Evolutionary conservation across 2,888 invertebrate species (phyloP), one percentile per base, ranked within the genome.

Genomic region (Patella ulyssiponensis): DNA sequence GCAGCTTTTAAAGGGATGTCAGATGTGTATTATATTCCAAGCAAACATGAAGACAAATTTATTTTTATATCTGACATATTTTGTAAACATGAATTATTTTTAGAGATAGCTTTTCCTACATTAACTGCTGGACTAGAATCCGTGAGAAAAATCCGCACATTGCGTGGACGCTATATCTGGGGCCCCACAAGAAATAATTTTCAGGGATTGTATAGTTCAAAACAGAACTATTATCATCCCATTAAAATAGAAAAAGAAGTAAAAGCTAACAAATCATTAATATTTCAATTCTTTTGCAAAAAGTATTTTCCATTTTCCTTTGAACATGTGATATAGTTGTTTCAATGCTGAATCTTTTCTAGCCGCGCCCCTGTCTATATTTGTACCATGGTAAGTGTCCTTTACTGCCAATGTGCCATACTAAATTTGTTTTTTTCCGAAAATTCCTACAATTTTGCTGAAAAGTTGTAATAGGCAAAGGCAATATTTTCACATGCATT

Each of bases 11-110:
- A 53, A 73, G 53, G 73, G 54, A 11, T n/a, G 44, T 44, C 52
- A 5, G 73, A 73, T 56, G 56, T 73, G 54, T 53, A 54, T 27
- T 73, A 73, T 27, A 52, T 73, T 27, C 73, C 73, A 53, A 53
- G 33, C 14, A 73, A 9, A n/a, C 56, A 73, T 56, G n/a, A 73
- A 53, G 23, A 14, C 17, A 56, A 20, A 27, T 17, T 73, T 27
- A 20, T 73, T 11, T 53, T 73, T 56, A 20, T n/a, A 23, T 15
- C 53, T 17, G 3, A n/a, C 12, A 27, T 73, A 17, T 52, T 73
- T 11, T 23, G 54, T 23, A 73, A 27, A n/a, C 20, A 73, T 23
- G 73, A 56, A 20, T 27, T 73, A 17, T 27, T 20, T 9, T 17
- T 17, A 20, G 73, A 73, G 52, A 17, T 52, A 44, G 53, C 73